Percentiles rank a stretch among this genome's conserved stretches.
Conservation (phyloP, 2,113 vertebrate genomes). For the Himantopus leucocephalus region DNA sequence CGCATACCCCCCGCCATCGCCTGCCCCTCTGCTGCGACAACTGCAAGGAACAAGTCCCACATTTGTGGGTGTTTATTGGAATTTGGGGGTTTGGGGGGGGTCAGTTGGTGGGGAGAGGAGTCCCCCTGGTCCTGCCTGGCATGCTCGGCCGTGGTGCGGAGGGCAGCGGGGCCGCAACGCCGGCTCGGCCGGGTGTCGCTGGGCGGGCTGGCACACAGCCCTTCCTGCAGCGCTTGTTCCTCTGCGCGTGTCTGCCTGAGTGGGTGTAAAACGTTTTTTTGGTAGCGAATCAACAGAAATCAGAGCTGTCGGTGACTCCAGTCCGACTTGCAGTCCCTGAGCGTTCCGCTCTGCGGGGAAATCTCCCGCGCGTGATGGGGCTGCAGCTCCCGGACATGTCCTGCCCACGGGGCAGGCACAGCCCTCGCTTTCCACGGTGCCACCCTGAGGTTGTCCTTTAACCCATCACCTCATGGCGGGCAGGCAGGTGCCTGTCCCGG, state of each 20-base stretch:
- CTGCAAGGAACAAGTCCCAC: background rate
- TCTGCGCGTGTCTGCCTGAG: accelerated
- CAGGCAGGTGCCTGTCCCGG: background rate
- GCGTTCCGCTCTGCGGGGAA: background rate
- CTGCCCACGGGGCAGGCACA: too few species aligned
- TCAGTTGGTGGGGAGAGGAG: accelerated
- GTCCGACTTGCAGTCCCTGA: accelerated
- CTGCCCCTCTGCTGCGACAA: background rate
- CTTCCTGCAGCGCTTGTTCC: accelerated
- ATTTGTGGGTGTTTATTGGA: background rate
- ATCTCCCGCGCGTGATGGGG: accelerated
- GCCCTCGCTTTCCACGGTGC: background rate
- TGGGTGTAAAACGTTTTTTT: too few species aligned
- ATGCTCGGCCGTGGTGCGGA: accelerated
- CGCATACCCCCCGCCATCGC: accelerated
- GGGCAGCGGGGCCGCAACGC: background rate
- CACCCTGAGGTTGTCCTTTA: accelerated
- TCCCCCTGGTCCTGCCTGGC: background rate
- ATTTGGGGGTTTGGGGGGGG: background rate
- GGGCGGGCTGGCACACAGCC: background rate
- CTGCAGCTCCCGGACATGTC: background rate
- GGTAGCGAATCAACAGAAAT: background rate
- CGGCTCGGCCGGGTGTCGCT: too few species aligned
- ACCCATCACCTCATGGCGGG: accelerated
- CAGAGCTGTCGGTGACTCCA: accelerated